Evolutionary conservation across 1,140 invertebrate species (phyloP), one percentile per base, ranked within the genome.

Genomic region (Zelostemma sp.): DNA sequence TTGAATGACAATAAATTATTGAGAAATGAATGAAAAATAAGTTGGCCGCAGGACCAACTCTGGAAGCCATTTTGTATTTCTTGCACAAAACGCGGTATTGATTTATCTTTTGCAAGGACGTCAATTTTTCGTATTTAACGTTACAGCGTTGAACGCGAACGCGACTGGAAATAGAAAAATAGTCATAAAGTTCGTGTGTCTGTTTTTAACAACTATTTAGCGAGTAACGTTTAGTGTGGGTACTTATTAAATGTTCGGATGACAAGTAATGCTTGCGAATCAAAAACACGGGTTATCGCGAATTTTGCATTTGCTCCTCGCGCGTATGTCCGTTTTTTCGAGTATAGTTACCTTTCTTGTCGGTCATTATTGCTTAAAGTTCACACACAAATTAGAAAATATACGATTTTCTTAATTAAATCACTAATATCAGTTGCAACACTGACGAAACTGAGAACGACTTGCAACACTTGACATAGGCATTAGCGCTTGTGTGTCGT

Each of bases 301-400:
- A 53, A 72, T 62, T 70, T 73, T 33, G 65, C 62, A 75, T 60
- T 77, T 54, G 57, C 53, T 63, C 56, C 70, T 75, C 58, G 68
- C 48, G 21, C 46, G 60, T 53, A 43, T 40, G 50, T 68, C 63
- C 56, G 57, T 53, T 59, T 75, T 74, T 74, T 73, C 49, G 58
- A n/a, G 47, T 74, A 85, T 86, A 86, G 72, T 86, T 86, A 86
- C 84, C 84, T 86, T 86, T 86, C 66, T 86, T 86, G 83, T 85
- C 84, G 73, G 82, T 80, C 83, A 85, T 85, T 84, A 84, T 85
- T 80, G 76, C 79, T 82, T 81, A 70, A 72, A 72, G 64, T 68
- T 80, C 75, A 54, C 80, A 78, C 77, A 78, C 73, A 76, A 76
- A 74, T 64, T 79, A 80, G 72, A 73, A 75, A 77, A 77, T 75